phyloP scores from a whole-genome alignment of 2,797 vertebrate genomes.

The Sparus aurata region DNA sequence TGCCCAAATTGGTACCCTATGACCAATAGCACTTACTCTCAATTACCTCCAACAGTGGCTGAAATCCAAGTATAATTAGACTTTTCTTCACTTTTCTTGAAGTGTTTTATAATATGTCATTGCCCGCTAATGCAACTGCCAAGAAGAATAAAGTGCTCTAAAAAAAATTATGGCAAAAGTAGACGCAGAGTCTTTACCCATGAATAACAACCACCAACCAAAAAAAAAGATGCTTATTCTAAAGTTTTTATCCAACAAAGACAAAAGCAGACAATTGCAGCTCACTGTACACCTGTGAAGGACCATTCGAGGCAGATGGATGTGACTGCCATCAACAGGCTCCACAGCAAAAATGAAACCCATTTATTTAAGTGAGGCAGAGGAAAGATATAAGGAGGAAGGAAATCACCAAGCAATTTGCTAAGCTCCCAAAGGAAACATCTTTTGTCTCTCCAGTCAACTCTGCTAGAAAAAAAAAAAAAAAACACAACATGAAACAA shows the following conservation, averaged over 20 bases:
- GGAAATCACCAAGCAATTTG: slow-evolving; percentile 35
- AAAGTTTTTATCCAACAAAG: background rate
- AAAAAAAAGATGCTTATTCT: background rate
- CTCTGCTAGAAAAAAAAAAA: background rate
- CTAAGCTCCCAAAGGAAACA: slow-evolving; percentile 29
- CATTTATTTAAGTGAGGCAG: slow-evolving; percentile 29
- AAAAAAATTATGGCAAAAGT: background rate
- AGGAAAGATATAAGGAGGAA: slow-evolving; percentile 19
- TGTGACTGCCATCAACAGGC: slow-evolving; percentile 7
- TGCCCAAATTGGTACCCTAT: slow-evolving; percentile 1
- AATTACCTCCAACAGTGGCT: background rate
- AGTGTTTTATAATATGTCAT: background rate
- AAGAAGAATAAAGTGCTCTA: background rate
- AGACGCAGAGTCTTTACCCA: background rate
- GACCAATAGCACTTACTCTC: background rate
- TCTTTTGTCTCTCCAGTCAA: slow-evolving; percentile 20
- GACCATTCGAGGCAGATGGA: background rate
- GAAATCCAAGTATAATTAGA: background rate
- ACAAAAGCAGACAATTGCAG: background rate
- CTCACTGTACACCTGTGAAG: slow-evolving; percentile 16
- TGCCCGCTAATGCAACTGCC: background rate
- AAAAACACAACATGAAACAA: slow-evolving; percentile 1
- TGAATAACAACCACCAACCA: background rate
- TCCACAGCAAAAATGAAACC: slow-evolving; percentile 29
- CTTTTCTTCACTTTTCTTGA: background rate